Evolutionary conservation across 2,797 vertebrate species (phyloP).

Genomic region (Anabacerthia variegaticeps): DNA sequence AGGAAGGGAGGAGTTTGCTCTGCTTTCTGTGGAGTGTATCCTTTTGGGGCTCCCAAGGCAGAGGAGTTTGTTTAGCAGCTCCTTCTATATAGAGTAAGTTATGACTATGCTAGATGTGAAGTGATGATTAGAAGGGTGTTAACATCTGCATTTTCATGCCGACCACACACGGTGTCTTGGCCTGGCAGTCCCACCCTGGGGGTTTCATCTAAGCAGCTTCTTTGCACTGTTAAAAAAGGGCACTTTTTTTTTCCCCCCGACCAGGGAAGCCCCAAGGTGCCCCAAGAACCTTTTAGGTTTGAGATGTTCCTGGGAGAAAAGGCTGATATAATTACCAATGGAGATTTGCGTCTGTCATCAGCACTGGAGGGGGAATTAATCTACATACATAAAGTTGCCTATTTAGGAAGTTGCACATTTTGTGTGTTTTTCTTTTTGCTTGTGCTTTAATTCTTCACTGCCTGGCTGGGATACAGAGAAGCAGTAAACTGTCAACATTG

Average conservation of each 20-base stretch:
- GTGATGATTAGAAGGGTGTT: neutral
- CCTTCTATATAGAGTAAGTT: neutral
- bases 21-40: neutral
- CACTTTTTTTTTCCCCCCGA: neutral
- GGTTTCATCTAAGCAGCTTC: neutral
- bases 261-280: neutral
- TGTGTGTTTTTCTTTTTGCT: neutral
- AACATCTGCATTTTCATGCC: neutral
- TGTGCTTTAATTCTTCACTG: neutral
- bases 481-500: slow-evolving; percentile 12
- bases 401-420: neutral
- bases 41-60: neutral
- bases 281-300: neutral
- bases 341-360: neutral
- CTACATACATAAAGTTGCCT: neutral
- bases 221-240: neutral
- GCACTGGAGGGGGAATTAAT: neutral
- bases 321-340: neutral
- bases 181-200: neutral
- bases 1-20: neutral
- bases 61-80: neutral
- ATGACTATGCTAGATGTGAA: neutral
- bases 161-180: neutral
- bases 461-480: neutral
- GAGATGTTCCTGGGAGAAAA: neutral